These are phyloP conservation scores for Spea hammondii DNA, from an alignment of 2,797 vertebrate species.

Conservation along the genomic window DNA sequence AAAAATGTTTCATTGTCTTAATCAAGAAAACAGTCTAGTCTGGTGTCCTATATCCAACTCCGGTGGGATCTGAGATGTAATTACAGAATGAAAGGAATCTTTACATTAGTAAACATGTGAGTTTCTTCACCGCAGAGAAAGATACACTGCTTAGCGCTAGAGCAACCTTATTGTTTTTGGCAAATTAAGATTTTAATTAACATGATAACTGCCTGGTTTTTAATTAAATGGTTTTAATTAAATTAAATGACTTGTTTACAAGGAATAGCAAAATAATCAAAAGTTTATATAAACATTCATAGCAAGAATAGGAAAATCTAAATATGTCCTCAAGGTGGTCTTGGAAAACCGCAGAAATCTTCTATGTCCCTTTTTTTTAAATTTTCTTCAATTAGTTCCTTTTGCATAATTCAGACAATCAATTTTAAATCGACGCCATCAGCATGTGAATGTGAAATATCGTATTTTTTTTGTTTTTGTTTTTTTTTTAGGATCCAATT, in stretches of 20 bases:
- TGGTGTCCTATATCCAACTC: constrained; percentile 40
- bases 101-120: constrained; percentile 43
- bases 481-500: not conserved
- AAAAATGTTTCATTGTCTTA: constrained; percentile 49
- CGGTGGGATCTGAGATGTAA: constrained; percentile 45
- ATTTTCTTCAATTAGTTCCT: constrained; percentile 12
- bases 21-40: constrained; percentile 43
- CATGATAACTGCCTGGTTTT: constrained; percentile 53
- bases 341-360: constrained; percentile 43
- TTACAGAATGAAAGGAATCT: constrained; percentile 34
- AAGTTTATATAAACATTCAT: constrained; percentile 50
- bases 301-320: constrained; percentile 48
- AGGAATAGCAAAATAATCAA: constrained; percentile 52
- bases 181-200: constrained; percentile 60
- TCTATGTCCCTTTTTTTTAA: constrained; percentile 14
- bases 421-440: not conserved
- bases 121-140: constrained; percentile 31
- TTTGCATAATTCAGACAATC: constrained; percentile 7
- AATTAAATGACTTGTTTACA: constrained; percentile 56
- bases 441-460: constrained; percentile 1
- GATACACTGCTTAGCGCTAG: constrained; percentile 23
- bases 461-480: not conserved
- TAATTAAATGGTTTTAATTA: constrained; percentile 54
- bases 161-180: constrained; percentile 23
- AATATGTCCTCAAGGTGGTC: constrained; percentile 35